Evolutionary conservation across 2,888 invertebrate species (phyloP), one percentile per base, ranked within the genome.

Genomic region (Halocaridina rubra): DNA sequence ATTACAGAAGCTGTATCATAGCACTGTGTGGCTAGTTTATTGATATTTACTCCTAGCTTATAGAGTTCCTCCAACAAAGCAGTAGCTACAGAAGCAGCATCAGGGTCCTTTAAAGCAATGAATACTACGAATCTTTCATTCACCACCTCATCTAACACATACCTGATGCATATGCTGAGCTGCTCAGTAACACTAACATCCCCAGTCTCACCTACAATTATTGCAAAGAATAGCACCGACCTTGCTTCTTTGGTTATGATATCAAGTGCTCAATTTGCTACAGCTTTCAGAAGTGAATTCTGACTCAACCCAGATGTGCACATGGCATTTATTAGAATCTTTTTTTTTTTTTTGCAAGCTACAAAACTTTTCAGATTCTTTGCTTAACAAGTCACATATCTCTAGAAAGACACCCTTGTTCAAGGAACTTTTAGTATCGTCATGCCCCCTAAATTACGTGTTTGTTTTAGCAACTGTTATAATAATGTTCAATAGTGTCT

Each of bases 1-100:
- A 69, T 69, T 69, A 69, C 30, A 29, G 30, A 69, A 29, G 29
- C 30, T 69, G 69, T 69, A 69, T 69, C 69, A 29, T 69, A 69
- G 69, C 69, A 69, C 69, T 69, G n/a, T n/a, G n/a, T n/a, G n/a
- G n/a, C n/a, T n/a, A n/a, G n/a, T n/a, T n/a, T n/a, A n/a, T n/a
- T n/a, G 69, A 69, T 69, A 69, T 64, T 64, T 22, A 64, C 22
- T 22, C 69, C 30, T 27, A 29, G 69, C 24, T 69, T 69, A 69
- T 7, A 29, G 69, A 69, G 69, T 5, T 69, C 29, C 69, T 69
- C 69, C 29, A 69, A 69, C 69, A 69, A 69, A 22, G 30, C 69
- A 29, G 27, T 69, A 69, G 30, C 69, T 30, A 69, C 69, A 69
- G 30, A 69, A 29, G 69, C 29, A 29, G 3, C 30, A 69, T 69